phyloP scores from a whole-genome alignment of 2,888 invertebrate species.

The Clanis bilineata region DNA sequence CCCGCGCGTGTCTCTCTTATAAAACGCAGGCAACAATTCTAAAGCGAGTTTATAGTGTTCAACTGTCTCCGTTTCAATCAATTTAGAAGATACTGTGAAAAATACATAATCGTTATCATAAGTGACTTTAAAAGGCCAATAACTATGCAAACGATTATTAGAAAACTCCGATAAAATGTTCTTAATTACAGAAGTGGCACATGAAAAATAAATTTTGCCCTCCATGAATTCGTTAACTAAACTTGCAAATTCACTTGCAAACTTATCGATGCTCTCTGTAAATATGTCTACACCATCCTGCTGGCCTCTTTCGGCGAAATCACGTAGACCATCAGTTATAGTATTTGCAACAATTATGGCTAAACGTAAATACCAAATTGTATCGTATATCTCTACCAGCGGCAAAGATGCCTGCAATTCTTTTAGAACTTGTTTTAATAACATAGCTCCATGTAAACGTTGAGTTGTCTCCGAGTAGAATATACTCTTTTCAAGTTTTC shows the following conservation, averaged over 20 bases:
- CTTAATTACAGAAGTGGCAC: neutral
- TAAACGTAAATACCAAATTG: conserved; percentile 40
- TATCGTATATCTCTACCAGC: conserved; percentile 35
- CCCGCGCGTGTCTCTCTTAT: conserved; percentile 2
- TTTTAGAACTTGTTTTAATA: conserved; percentile 35
- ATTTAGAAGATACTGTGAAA: conserved; percentile 17
- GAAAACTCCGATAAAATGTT: neutral
- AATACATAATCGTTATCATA: conserved; percentile 14
- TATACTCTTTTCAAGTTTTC: conserved; percentile 26
- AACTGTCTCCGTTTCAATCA: conserved; percentile 17
- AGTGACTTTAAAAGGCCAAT: neutral
- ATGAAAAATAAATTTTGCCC: conserved; percentile 19
- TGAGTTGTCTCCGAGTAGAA: neutral
- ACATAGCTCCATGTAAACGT: conserved; percentile 22
- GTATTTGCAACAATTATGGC: conserved; percentile 30
- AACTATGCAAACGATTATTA: neutral
- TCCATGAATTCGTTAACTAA: conserved; percentile 33
- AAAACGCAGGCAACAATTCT: conserved; percentile 32
- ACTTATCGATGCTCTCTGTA: conserved; percentile 25
- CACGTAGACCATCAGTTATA: neutral
- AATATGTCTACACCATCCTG: neutral
- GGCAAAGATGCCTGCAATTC: conserved; percentile 27
- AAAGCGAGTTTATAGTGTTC: conserved; percentile 38
- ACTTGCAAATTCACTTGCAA: conserved; percentile 33
- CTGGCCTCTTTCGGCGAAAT: neutral